Percentiles rank a stretch among this genome's conserved stretches.
Evolutionary conservation across 1,140 invertebrate species (phyloP).

Genomic region (Drosophila teissieri): DNA sequence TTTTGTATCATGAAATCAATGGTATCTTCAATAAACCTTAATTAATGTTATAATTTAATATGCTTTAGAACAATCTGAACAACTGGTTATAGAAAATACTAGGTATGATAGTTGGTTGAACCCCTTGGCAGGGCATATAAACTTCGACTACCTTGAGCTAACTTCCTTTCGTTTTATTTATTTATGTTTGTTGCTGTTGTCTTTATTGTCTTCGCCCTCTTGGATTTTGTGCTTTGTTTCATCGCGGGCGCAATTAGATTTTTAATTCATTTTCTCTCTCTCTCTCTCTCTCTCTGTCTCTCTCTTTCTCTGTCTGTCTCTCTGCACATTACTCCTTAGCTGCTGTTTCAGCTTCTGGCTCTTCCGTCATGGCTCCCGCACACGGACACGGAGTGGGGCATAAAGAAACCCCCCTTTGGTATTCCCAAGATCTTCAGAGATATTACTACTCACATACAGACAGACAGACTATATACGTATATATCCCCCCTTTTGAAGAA

Average conservation of each 20-base stretch:
- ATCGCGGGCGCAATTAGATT: constrained; percentile 78
- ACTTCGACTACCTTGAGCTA: not conserved
- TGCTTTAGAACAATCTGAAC: too few species aligned
- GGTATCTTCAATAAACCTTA: too few species aligned
- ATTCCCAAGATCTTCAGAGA: not conserved
- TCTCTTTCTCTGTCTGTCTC: constrained; percentile 29
- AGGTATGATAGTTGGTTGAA: not conserved
- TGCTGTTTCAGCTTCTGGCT: constrained; percentile 45
- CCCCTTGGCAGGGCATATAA: not conserved
- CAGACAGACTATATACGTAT: not conserved
- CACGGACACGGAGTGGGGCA: constrained; percentile 22
- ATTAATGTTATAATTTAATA: not conserved
- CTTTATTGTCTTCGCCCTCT: constrained; percentile 52
- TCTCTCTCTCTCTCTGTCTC: too few species aligned
- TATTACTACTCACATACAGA: not conserved
- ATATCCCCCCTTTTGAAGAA: not conserved
- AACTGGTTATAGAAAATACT: too few species aligned
- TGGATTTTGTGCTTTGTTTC: constrained; percentile 73
- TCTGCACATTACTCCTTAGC: constrained; percentile 30
- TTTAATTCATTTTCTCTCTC: constrained; percentile 77
- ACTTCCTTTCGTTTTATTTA: constrained; percentile 38
- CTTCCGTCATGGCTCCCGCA: constrained; percentile 73
- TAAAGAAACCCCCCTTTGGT: not conserved
- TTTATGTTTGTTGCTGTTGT: constrained; percentile 43
- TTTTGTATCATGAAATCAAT: too few species aligned